A percentile compares a stretch with the other conserved stretches of the same genome.
Conservation (phyloP, 2,113 vertebrate genomes). For the Camelus dromedarius region DNA sequence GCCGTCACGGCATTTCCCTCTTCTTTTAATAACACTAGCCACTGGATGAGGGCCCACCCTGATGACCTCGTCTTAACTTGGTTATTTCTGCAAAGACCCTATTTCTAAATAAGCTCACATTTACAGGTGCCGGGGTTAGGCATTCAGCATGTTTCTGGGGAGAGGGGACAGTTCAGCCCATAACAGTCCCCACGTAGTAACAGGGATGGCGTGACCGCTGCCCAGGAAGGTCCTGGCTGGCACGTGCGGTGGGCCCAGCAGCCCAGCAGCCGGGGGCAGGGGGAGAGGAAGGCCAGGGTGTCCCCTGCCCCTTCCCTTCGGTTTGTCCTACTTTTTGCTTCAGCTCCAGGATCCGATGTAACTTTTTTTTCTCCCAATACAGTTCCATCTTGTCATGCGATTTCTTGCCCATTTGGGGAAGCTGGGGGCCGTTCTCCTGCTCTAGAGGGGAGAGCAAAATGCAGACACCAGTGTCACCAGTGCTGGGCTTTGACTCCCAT, state of each 20-base stretch:
- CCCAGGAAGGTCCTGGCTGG: background rate
- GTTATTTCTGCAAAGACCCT: background rate
- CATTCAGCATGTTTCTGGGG: background rate
- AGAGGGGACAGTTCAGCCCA: background rate
- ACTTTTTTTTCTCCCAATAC: background rate
- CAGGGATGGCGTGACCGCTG: background rate
- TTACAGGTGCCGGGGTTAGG: background rate
- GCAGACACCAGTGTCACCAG: background rate
- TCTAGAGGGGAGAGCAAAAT: background rate
- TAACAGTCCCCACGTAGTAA: background rate
- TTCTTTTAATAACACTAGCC: background rate
- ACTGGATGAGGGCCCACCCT: background rate
- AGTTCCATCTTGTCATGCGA: background rate
- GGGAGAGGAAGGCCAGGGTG: background rate
- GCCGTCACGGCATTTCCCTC: background rate
- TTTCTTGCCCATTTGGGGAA: background rate
- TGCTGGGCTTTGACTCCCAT: background rate
- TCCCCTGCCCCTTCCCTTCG: too few species aligned
- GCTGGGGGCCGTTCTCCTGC: background rate
- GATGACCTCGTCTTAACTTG: background rate
- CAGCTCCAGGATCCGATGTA: background rate
- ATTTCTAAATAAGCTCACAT: background rate
- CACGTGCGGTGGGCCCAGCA: too few species aligned
- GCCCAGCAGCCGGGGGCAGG: background rate
- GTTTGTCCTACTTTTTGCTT: background rate